Percentiles rank a stretch among this genome's conserved stretches.
Conservation (phyloP, 1,140 invertebrate species). For the Carposina sasakii region DNA sequence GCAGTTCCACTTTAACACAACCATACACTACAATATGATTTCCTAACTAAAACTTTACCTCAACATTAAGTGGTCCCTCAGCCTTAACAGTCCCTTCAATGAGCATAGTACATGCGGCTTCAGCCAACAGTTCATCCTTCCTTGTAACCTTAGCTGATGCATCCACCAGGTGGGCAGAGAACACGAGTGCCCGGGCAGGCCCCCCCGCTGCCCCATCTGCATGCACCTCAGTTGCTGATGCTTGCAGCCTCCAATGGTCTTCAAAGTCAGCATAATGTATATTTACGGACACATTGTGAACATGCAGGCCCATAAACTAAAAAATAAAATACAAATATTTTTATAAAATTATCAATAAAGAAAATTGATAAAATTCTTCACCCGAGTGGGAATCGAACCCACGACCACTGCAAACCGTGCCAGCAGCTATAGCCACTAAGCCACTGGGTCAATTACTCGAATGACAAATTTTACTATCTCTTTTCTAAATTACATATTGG, state of each 20-base stretch:
- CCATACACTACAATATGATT: too few species aligned
- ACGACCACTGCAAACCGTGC: too few species aligned
- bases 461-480: too few species aligned
- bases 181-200: slow-evolving; percentile 79
- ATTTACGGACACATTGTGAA: slow-evolving; percentile 86
- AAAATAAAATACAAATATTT: neutral
- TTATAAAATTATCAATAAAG: slow-evolving; percentile 18
- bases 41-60: slow-evolving; percentile 79
- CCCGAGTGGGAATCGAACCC: too few species aligned
- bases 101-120: slow-evolving; percentile 81
- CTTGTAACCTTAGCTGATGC: slow-evolving; percentile 53
- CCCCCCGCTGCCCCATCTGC: slow-evolving; percentile 79
- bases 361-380: slow-evolving; percentile 8
- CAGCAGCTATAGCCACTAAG: too few species aligned
- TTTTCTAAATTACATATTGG: too few species aligned
- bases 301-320: slow-evolving; percentile 89
- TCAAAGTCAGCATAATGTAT: slow-evolving; percentile 52
- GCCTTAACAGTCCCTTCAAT: slow-evolving; percentile 83
- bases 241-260: slow-evolving; percentile 83
- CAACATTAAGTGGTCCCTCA: slow-evolving; percentile 83
- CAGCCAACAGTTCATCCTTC: slow-evolving; percentile 75
- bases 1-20: too few species aligned
- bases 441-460: too few species aligned
- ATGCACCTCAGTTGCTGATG: slow-evolving; percentile 82
- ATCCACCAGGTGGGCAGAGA: slow-evolving; percentile 78